Evolutionary conservation across 2,888 invertebrate genomes (phyloP), one percentile per base, ranked within the genome.

Genomic region (Apeira syringaria): DNA sequence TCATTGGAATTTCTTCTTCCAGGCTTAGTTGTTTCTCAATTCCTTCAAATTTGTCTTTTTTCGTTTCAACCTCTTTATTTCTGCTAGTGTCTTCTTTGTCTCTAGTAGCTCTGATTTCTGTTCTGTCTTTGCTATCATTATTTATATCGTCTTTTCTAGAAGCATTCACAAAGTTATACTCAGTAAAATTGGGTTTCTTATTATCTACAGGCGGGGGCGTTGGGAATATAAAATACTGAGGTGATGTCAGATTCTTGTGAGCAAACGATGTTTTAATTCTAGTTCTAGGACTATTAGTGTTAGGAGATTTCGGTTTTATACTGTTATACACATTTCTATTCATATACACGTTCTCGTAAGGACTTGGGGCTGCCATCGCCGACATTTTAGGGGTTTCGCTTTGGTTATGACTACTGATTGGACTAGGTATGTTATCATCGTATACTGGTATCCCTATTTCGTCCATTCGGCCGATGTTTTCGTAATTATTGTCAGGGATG

Each of bases 281-380:
- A 1, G 92, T 91, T 47, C 93, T 83, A 1, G 93, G 93, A 70
- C 76, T 91, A 78, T 75, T 91, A 24, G 87, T 90, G 54, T 80
- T 88, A 0, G 83, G 91, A 18, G 80, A 90, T 58, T 80, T 89
- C 22, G 85, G 90, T 68, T 87, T 84, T 4, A 88, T 47, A 27
- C 69, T 76, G 0, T 62, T 58, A 8, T 67, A 72, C 0, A 74
- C 56, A 29, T 80, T 80, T 42, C 76, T 81, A 53, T 91, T 80
- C 11, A 82, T 74, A 32, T 87, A 82, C 1, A 93, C 89, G 65
- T 94, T 94, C 70, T 94, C 94, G 58, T 94, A 94, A 0, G 92
- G 91, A 56, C 91, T 92, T 0, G 83, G 81, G 0, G 82, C 80
- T 0, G 70, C 52, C 1, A 62, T 45, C 11, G 46, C 50, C 4